Evolutionary conservation across 1,140 invertebrate genomes (phyloP), one percentile per base, ranked within the genome.

Genomic region (Tetramorium alpestre): DNA sequence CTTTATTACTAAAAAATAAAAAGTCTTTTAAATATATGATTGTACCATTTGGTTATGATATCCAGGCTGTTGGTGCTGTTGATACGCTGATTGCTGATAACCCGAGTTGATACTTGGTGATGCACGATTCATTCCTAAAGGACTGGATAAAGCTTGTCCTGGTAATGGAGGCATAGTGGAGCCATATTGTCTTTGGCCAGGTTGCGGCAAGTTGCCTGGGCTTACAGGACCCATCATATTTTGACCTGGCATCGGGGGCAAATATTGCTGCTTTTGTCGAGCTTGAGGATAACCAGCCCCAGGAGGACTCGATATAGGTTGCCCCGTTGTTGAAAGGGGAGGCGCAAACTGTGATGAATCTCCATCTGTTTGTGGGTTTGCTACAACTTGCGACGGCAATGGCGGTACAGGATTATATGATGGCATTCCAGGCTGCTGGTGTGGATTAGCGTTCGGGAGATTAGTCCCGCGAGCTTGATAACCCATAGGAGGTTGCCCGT

Each of bases 11-110:
- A 33, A 8, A 28, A 64, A 47, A 76, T 25, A 8, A 60, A 8
- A 60, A 72, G 16, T 11, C 3, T 60, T 60, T 25, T 58, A 6
- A 51, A 41, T 62, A 91, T 89, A 28, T 72, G 56, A 65, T 81
- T 92, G 88, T 76, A 89, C 88, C 54, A 87, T 87, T 51, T 92
- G 91, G 69, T 90, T 91, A 41, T 86, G 90, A 77, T 87, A 90
- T 88, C 90, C 91, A 76, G 88, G 90, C 75, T 91, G 89, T 58
- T 87, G 92, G 85, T 93, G 90, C 75, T 91, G 89, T 58, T 87
- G 92, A 84, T 93, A 93, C 65, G 54, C 3, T 70, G 73, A 84
- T 56, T 91, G 91, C 65, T 88, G 92, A 60, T 94, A 94, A 7
- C 60, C 73, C 22, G 81, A 49, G 54, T 88, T 87, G 38, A 73